Conservation (phyloP, 2,113 vertebrate species). For the Perca schrenkii region DNA sequence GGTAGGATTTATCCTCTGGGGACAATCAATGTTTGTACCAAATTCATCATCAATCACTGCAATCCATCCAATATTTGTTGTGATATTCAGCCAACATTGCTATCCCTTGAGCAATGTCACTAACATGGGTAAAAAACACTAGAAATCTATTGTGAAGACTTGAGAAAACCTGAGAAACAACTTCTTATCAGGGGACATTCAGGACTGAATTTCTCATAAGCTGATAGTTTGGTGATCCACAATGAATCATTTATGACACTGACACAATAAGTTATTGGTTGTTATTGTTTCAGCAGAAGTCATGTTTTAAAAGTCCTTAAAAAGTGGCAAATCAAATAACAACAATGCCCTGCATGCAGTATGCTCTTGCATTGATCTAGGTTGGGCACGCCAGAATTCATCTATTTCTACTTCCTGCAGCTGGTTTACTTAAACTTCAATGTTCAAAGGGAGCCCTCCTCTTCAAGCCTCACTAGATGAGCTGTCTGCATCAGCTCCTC, state of each 20-base stretch:
- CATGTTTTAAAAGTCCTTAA: neutral
- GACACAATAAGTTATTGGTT: neutral
- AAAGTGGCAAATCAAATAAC: neutral
- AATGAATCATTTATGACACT: neutral
- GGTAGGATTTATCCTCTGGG: neutral
- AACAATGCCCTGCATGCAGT: no score
- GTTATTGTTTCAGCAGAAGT: neutral
- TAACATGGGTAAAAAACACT: no score
- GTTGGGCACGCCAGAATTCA: neutral
- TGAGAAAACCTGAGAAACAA: neutral
- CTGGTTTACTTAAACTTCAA: neutral
- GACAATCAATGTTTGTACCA: neutral
- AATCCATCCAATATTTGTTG: neutral
- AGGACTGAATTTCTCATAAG: neutral
- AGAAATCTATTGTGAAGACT: no score
- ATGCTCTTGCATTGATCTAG: neutral
- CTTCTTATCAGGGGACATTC: neutral
- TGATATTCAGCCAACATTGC: neutral
- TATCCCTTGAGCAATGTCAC: neutral
- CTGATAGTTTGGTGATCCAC: neutral
- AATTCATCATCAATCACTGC: no score
- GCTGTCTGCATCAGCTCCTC: conserved; percentile 33
- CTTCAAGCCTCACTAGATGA: neutral
- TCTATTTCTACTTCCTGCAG: conserved; percentile 2
- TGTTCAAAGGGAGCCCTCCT: neutral